Evolutionary conservation across 2,888 invertebrate species (phyloP).

Genomic region (Pteria penguin): DNA sequence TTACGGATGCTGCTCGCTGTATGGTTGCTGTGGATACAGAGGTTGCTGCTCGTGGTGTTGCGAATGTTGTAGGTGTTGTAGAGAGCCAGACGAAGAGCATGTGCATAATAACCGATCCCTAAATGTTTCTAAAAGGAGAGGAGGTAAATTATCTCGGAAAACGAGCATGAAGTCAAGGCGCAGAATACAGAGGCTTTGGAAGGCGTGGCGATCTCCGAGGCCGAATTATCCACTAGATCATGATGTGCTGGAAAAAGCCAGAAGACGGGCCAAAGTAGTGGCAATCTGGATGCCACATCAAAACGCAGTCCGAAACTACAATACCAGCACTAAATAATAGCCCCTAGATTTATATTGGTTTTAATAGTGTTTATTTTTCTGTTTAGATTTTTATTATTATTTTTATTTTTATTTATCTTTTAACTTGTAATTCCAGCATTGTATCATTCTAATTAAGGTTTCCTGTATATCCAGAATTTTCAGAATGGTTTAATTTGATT

Average conservation of each 20-base stretch:
- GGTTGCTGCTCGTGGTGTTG: conserved; percentile 33
- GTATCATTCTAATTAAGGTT: too few species aligned
- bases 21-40: conserved; percentile 35
- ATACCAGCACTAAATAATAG: conserved; percentile 40
- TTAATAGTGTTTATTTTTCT: too few species aligned
- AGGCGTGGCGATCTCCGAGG: conserved; percentile 12
- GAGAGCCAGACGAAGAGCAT: conserved; percentile 27
- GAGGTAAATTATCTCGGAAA: neutral
- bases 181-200: conserved; percentile 5
- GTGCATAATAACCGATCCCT: conserved; percentile 1
- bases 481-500: too few species aligned
- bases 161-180: conserved; percentile 24
- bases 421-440: too few species aligned
- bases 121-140: neutral
- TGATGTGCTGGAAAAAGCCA: conserved; percentile 25
- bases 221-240: conserved; percentile 22
- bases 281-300: conserved; percentile 29
- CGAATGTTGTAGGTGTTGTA: conserved; percentile 38
- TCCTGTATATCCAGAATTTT: too few species aligned
- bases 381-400: too few species aligned
- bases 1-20: conserved; percentile 38
- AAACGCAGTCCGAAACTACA: conserved; percentile 13
- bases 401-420: too few species aligned
- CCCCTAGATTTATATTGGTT: too few species aligned
- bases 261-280: conserved; percentile 20